A percentile compares a stretch with the other conserved stretches of the same genome.
These are phyloP conservation scores for Metalampra italica DNA, from an alignment of 2,888 invertebrate genomes.

Conservation along the genomic window DNA sequence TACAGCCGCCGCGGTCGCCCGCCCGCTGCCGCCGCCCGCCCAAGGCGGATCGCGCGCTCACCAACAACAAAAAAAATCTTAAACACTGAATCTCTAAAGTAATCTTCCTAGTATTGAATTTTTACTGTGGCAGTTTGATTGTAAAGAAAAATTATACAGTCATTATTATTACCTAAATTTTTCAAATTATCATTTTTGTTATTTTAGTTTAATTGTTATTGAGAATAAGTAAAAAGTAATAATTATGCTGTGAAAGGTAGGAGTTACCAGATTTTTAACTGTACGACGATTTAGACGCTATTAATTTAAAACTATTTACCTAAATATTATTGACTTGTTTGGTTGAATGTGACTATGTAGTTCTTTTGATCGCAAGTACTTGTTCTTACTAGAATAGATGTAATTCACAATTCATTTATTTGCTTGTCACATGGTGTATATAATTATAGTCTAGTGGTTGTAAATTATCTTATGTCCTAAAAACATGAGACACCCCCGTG, in stretches of 20 bases:
- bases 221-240: neutral
- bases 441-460: too few species aligned
- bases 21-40: neutral
- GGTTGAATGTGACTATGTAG: too few species aligned
- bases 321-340: too few species aligned
- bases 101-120: slow-evolving; percentile 1
- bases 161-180: neutral
- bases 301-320: too few species aligned
- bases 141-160: neutral
- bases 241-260: neutral
- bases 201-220: neutral
- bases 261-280: too few species aligned
- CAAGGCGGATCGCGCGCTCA: neutral
- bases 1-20: slow-evolving; percentile 3
- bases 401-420: too few species aligned
- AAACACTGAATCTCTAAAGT: neutral
- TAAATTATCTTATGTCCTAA: too few species aligned
- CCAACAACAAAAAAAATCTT: neutral
- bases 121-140: neutral
- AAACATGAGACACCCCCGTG: too few species aligned
- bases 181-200: neutral
- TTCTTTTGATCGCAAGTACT: too few species aligned
- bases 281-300: too few species aligned
- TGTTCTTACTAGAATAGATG: too few species aligned
- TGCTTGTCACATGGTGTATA: too few species aligned